These are phyloP conservation scores for Drosophila funebris DNA, from an alignment of 1,140 invertebrate genomes.

Conservation along the genomic window DNA sequence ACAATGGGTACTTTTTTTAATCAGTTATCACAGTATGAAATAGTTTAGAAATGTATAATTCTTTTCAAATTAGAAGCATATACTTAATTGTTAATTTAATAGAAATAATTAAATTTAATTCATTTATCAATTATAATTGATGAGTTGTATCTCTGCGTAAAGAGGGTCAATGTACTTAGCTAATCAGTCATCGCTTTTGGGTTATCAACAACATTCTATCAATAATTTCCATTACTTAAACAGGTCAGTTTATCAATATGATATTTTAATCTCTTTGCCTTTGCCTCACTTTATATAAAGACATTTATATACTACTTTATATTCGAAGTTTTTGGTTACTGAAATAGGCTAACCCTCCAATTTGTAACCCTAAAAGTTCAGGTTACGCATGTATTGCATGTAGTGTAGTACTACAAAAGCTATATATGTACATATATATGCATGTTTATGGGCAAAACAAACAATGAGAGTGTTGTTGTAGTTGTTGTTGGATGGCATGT, in stretches of 20 bases:
- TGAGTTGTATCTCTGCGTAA: too few species aligned
- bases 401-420: conserved; percentile 34
- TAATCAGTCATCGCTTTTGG: not conserved
- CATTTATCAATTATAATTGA: too few species aligned
- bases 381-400: conserved; percentile 6
- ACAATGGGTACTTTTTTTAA: conserved; percentile 3
- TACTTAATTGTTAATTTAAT: not conserved
- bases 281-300: not conserved
- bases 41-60: too few species aligned
- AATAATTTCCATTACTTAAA: not conserved
- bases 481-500: conserved; percentile 54
- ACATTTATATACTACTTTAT: not conserved
- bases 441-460: conserved; percentile 67
- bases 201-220: not conserved
- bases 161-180: not conserved
- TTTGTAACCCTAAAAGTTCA: too few species aligned
- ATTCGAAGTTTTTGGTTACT: not conserved
- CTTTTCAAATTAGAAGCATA: not conserved
- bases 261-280: not conserved
- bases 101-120: not conserved
- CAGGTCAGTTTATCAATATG: not conserved
- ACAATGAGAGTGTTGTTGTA: conserved; percentile 63
- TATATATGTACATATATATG: conserved; percentile 45
- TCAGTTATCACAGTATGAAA: conserved; percentile 26
- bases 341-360: too few species aligned